A percentile compares a stretch with the other conserved stretches of the same genome.
Conservation (phyloP, 2,797 vertebrate species). For the Myotis findleyi region DNA sequence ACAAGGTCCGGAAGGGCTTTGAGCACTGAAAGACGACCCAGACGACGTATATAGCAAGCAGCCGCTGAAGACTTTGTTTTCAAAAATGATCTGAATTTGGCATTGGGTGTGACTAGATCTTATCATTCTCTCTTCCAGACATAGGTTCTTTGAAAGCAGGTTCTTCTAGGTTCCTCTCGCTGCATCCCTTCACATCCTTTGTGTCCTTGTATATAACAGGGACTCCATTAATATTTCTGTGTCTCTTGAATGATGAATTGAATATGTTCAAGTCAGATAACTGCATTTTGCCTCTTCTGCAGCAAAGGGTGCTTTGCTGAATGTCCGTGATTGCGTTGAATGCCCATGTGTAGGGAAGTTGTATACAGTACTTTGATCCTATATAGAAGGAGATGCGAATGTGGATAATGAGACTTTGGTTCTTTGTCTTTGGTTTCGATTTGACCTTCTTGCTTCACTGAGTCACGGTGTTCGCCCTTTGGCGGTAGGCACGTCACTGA, state of each 20-base stretch:
- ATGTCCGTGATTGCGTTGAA: neutral
- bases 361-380: slow-evolving; percentile 17
- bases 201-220: neutral
- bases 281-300: neutral
- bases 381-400: neutral
- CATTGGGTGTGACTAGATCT: neutral
- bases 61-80: slow-evolving; percentile 5
- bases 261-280: neutral
- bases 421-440: slow-evolving; percentile 67
- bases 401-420: slow-evolving; percentile 68
- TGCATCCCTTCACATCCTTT: neutral
- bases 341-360: neutral
- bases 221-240: neutral
- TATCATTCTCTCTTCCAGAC: neutral
- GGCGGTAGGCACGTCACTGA: neutral
- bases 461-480: slow-evolving; percentile 63
- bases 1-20: neutral
- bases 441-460: slow-evolving; percentile 76
- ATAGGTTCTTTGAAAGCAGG: slow-evolving; percentile 64
- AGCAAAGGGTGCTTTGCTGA: neutral
- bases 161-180: neutral
- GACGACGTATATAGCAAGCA: neutral
- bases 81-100: neutral
- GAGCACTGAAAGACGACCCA: neutral
- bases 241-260: neutral